Base-by-base conservation (phyloP, 1,140 invertebrate species). In the Drosophila willistoni region DNA sequence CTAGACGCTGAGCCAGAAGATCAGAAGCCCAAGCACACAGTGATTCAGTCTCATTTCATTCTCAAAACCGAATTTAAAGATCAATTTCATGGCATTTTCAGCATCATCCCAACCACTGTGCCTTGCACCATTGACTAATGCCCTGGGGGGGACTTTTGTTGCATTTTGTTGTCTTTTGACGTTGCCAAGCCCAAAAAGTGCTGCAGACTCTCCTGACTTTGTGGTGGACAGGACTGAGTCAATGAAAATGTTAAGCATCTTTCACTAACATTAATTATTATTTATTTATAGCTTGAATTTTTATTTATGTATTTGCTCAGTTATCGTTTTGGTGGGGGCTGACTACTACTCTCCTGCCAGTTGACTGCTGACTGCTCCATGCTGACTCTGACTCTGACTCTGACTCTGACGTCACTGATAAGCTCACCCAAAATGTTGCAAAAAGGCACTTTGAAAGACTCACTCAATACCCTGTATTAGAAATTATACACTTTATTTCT, bases 201-300 rank as follows among this genome's bases (percentile, higher is more conserved):
- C 44, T 12, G 14, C 25, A 33, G 10, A 39, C 36, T 13, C 3
- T 13, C 3, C 17, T 10, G 14, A 9, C 7, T 19, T 19, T 9
- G 6, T 9, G 44, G 42, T n/a, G 29, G 29, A 29, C 29, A 29
- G 29, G 51, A 68, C 64, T 64, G 71, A 85, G 59, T 86, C 79
- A 86, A 87, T 89, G 72, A 89, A 86, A 89, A 71, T 77, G 79
- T 89, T 83, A 61, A 73, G 79, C 79, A 83, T 86, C 79, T 83
- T 77, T 79, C 69, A 73, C 83, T 79, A 87, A 86, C 76, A 83
- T 79, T 79, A 86, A 86, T 89, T 73, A 51, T 65, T 60, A 78
- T 83, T 83, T 86, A 86, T 87, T 79, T 89, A 79, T 77, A 83
- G 80, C 76, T 72, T 70, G 62, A 68, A 64, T 77, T 80, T 67